Conservation (phyloP, 2,113 vertebrate genomes). For the Ploceus nigricollis region DNA sequence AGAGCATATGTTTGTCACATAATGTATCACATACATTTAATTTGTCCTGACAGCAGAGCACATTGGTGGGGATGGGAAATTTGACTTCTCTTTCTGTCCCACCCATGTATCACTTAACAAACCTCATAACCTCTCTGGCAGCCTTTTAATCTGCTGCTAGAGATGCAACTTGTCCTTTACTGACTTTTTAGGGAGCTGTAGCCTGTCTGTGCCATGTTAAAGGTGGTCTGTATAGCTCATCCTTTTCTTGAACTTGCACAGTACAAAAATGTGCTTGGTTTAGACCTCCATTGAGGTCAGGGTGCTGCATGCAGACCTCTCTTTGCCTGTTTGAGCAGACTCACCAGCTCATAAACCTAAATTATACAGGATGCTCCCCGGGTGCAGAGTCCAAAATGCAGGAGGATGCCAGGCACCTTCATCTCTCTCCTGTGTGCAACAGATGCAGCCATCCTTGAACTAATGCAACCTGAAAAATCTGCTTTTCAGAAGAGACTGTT, state of each 20-base stretch:
- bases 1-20: not conserved
- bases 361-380: accelerated
- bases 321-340: not conserved
- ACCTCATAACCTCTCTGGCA: not conserved
- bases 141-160: not conserved
- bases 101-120: not conserved
- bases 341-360: not conserved
- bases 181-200: not conserved
- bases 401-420: not conserved
- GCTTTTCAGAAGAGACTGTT: not conserved
- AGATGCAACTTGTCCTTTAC: not conserved
- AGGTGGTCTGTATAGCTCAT: not conserved
- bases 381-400: not conserved
- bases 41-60: not conserved
- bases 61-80: not conserved
- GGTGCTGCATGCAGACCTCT: not conserved
- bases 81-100: not conserved
- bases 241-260: not conserved
- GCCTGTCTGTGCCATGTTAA: not conserved
- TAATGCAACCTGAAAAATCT: not conserved
- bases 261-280: not conserved
- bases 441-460: not conserved
- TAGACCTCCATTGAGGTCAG: accelerated
- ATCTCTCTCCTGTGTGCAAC: not conserved
- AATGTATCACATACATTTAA: not conserved